Base-by-base conservation (phyloP, 92 coral and sea anemone species). In the Porites cylindrica region DNA sequence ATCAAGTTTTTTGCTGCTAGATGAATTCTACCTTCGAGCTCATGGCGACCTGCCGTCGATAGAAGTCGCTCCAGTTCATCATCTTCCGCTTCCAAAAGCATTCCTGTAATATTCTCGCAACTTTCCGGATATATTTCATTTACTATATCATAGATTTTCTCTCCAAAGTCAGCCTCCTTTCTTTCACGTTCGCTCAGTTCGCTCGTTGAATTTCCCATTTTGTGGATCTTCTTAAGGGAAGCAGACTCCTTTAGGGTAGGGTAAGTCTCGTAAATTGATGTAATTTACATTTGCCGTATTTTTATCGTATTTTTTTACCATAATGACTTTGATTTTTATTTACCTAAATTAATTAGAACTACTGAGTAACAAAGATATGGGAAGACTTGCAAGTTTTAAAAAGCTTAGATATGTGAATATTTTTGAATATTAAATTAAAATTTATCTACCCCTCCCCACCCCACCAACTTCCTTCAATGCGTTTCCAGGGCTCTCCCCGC, bases 101-200 rank as follows among this genome's bases (percentile, higher is more conserved):
- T 92, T 47, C 98, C 98, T 10, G 98, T 94, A 52, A 94, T 83
- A 58, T 90, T 92, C 4, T 85, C 96, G 17, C 91, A 72, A 8
- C 81, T 54, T 56, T 94, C 89, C 17, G 92, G 91, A 79, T 92
- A 89, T 20, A 72, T 19, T 74, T 74, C 67, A n/a, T 77, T 66
- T 13, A 90, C 98, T 65, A 88, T 82, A 60, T 94, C 93, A 84
- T 88, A 88, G 17, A 94, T 72, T 72, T 61, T 73, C 4, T 52
- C 88, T 23, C 91, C 91, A 71, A 90, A 38, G 6, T 90, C 89
- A 12, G 72, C 73, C 60, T 88, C 86, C 18, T 59, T 79, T 54
- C 74, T 32, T 43, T 78, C 91, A 21, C 87, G 79, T 61, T 81
- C 87, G 60, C 81, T 80, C 47, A 26, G 79, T 61, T 81, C 87